These are phyloP conservation scores for Eilema sororculum DNA, from an alignment of 2,888 invertebrate species.

Conservation along the genomic window DNA sequence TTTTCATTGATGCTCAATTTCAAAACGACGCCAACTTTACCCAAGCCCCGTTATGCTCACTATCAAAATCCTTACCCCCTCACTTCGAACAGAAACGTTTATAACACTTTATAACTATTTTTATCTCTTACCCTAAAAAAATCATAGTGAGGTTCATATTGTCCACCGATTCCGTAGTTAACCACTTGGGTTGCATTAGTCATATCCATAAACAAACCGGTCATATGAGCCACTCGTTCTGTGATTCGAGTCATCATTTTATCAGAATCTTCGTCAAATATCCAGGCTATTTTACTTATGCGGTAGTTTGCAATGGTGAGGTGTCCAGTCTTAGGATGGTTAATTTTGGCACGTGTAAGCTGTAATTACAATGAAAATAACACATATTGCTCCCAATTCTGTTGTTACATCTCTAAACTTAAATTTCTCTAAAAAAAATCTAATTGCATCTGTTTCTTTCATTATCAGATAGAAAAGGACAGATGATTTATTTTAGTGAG, in stretches of 20 bases:
- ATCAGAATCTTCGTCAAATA: slow-evolving; percentile 94
- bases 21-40: no score
- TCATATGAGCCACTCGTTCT: slow-evolving; percentile 93
- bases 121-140: slow-evolving; percentile 89
- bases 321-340: slow-evolving; percentile 96
- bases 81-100: no score
- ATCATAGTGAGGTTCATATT: slow-evolving; percentile 99
- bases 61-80: no score
- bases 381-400: no score
- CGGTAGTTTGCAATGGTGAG: slow-evolving; percentile 97
- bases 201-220: slow-evolving; percentile 93
- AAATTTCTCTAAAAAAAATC: no score
- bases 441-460: no score
- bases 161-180: slow-evolving; percentile 99
- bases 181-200: slow-evolving; percentile 99
- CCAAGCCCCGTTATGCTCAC: no score
- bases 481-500: no score
- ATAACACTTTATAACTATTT: no score
- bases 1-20: no score
- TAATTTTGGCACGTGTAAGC: slow-evolving; percentile 97
- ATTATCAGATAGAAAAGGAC: no score
- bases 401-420: no score
- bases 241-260: slow-evolving; percentile 91
- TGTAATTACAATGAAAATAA: slow-evolving; percentile 65
- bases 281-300: slow-evolving; percentile 99